Evolutionary conservation across 2,797 vertebrate species (phyloP).

Genomic region (Hoplostethus mediterraneus): DNA sequence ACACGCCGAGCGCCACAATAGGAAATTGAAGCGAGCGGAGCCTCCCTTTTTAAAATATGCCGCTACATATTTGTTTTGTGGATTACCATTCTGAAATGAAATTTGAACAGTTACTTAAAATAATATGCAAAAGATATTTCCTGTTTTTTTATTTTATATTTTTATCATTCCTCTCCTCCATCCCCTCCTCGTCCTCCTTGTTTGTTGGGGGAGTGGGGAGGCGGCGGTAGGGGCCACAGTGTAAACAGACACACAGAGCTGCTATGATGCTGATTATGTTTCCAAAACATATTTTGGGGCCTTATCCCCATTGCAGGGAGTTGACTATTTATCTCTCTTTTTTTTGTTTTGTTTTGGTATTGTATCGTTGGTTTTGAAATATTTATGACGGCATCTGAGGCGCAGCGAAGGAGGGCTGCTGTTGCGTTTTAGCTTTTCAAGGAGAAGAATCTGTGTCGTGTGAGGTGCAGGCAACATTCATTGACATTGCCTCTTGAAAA

Average conservation of each 20-base stretch:
- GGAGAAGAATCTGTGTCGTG: slow-evolving; percentile 38
- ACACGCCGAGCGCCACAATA: slow-evolving; percentile 86
- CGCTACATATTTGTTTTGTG: slow-evolving; percentile 89
- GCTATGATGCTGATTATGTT: slow-evolving; percentile 86
- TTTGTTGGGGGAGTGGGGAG: slow-evolving; percentile 83
- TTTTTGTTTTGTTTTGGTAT: slow-evolving; percentile 48
- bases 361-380: slow-evolving; percentile 63
- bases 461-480: slow-evolving; percentile 36
- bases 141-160: slow-evolving; percentile 77
- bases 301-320: slow-evolving; percentile 84
- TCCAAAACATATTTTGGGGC: slow-evolving; percentile 84
- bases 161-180: slow-evolving; percentile 63
- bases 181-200: slow-evolving; percentile 63
- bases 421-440: slow-evolving; percentile 42
- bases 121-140: slow-evolving; percentile 90
- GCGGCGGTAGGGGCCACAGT: slow-evolving; percentile 74
- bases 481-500: slow-evolving; percentile 49
- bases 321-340: slow-evolving; percentile 78
- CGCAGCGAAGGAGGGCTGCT: slow-evolving; percentile 18
- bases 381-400: slow-evolving; percentile 59
- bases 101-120: slow-evolving; percentile 93
- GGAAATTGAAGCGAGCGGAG: slow-evolving; percentile 88
- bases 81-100: slow-evolving; percentile 91
- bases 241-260: slow-evolving; percentile 84
- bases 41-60: slow-evolving; percentile 86